Percentiles rank a stretch among this genome's conserved stretches.
Conservation (phyloP, 2,888 invertebrate genomes). For the Drosophila dives region DNA sequence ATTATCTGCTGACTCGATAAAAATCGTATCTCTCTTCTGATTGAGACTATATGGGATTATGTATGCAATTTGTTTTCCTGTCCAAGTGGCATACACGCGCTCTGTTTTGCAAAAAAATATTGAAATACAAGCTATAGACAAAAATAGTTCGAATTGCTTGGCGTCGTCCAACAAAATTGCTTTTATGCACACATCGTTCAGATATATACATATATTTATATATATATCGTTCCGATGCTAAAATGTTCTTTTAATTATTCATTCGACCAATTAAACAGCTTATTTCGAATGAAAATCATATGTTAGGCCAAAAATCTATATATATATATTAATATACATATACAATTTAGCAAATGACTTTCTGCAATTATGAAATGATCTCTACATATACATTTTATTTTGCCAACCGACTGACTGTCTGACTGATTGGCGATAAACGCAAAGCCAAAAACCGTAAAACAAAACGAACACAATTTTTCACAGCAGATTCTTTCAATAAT, state of each 20-base stretch:
- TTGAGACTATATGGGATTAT: not conserved
- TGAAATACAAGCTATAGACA: conserved; percentile 2
- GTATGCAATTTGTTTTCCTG: not conserved
- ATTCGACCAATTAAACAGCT: conserved; percentile 39
- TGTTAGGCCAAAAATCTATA: conserved; percentile 3
- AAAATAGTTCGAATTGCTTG: conserved; percentile 10
- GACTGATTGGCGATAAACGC: conserved; percentile 8
- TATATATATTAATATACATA: not conserved
- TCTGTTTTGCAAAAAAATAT: not conserved
- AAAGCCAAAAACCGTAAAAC: conserved; percentile 2
- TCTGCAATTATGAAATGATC: conserved; percentile 11
- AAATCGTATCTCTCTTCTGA: not conserved
- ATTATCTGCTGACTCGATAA: not conserved
- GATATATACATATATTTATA: not conserved
- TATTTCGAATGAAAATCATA: conserved; percentile 15
- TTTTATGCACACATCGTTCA: not conserved
- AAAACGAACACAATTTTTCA: not conserved
- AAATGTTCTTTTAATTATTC: conserved; percentile 4
- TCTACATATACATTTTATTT: not conserved
- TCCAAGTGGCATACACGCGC: not conserved
- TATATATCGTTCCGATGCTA: conserved; percentile 1
- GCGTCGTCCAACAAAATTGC: not conserved
- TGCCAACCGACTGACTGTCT: conserved; percentile 8
- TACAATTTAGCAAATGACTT: conserved; percentile 14
- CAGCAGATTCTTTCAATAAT: not conserved